phyloP scores from a whole-genome alignment of 2,888 invertebrate species.

The Fragum sueziense region DNA sequence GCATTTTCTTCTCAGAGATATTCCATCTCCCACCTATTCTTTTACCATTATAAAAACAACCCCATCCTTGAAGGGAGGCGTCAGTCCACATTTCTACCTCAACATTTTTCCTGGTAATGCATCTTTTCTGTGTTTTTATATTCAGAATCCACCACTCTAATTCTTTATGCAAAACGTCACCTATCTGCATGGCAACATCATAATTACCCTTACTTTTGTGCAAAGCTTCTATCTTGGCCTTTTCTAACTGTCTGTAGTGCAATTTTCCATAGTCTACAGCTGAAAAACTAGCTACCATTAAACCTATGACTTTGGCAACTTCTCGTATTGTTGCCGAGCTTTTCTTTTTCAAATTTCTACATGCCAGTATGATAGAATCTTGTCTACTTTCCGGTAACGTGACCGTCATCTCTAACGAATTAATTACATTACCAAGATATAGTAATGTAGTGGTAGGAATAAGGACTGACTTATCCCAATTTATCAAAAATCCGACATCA shows the following conservation, averaged over 20 bases:
- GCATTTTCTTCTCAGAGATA: background rate
- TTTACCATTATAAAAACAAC: background rate
- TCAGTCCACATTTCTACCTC: slow-evolving; percentile 19
- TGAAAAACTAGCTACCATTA: slow-evolving; percentile 13
- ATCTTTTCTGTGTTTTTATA: background rate
- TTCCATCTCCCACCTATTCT: slow-evolving; percentile 32
- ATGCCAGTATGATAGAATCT: background rate
- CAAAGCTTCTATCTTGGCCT: slow-evolving; percentile 18
- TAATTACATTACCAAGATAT: slow-evolving; percentile 1
- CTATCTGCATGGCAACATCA: slow-evolving; percentile 11
- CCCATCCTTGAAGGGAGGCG: slow-evolving; percentile 35
- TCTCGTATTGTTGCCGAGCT: background rate
- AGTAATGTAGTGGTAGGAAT: background rate
- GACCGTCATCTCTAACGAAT: background rate
- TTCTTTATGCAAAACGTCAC: slow-evolving; percentile 14
- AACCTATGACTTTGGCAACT: slow-evolving; percentile 13
- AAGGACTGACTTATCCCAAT: background rate
- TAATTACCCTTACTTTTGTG: slow-evolving; percentile 15
- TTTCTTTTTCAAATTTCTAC: background rate
- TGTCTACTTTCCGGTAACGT: slow-evolving; percentile 3
- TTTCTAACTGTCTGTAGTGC: slow-evolving; percentile 36
- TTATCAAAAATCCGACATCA: slow-evolving; percentile 5
- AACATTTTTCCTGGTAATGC: background rate
- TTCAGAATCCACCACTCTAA: slow-evolving; percentile 31
- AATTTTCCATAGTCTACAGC: slow-evolving; percentile 20